Base-by-base conservation (phyloP, 2,888 invertebrate species). In the Teleogryllus oceanicus region DNA sequence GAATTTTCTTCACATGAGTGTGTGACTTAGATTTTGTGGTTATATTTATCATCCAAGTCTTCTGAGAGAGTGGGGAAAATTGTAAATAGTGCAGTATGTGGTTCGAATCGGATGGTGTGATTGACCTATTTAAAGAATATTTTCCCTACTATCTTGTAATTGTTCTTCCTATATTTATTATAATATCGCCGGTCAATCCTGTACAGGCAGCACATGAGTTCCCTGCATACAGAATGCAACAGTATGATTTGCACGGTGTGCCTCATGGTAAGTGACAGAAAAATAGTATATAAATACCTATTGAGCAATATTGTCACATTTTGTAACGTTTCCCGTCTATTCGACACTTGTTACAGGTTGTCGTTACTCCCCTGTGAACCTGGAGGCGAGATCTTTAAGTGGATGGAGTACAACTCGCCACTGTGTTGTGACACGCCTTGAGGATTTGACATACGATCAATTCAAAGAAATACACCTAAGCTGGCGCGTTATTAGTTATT, bases 181-280 rank as follows among this genome's bases (percentile, higher is more conserved):
- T 97, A 83, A 93, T 96, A 85, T 94, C 96, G 75, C 95, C 96
- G 80, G 92, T 92, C 81, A 94, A 92, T 87, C 95, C 96, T 75
- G 96, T 95, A 11, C 90, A 92, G 79, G 96, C 94, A 80, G 94
- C 96, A 78, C 96, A 96, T 85, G 98, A 98, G 87, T 97, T 98
- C 87, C 92, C 94, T 76, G 96, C 96, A 20, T 96, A 95, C 87
- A 92, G 98, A 84, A 96, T 98, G 94, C 96, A 97, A 85, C 98
- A 98, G 87, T 98, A 93, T 87, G 98, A 98, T 88, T 90, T 98
- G 78, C 96, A 97, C 86, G 96, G 96, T 78, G 91, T 94, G 80
- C 90, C 94, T 81, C 95, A 94, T 86, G 97, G 97, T 97, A 90
- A 89, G 88, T 84, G 62, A 11, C 16, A 62, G n/a, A 11, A n/a